phyloP scores from a whole-genome alignment of 2,888 invertebrate genomes.

The Stenichneumon culpator region DNA sequence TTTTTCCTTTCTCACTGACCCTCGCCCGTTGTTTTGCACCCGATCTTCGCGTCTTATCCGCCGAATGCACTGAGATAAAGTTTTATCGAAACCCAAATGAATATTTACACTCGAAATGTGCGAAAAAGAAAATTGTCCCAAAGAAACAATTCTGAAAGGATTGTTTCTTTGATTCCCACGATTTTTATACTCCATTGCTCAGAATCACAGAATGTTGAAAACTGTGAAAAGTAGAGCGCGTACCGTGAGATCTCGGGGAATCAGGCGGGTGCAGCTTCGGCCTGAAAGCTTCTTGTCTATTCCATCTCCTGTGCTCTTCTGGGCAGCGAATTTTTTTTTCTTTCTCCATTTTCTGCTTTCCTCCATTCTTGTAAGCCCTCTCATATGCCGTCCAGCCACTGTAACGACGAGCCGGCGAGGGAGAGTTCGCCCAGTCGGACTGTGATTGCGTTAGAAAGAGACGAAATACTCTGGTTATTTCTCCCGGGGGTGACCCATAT shows the following conservation, averaged over 20 bases:
- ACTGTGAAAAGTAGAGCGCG: not conserved
- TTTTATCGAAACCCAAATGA: too few relatives aligned
- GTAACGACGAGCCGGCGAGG: slow-evolving; percentile 20
- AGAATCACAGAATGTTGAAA: not conserved
- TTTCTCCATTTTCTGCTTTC: slow-evolving; percentile 1
- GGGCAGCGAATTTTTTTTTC: slow-evolving; percentile 16
- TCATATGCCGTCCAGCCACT: slow-evolving; percentile 35
- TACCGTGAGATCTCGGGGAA: not conserved
- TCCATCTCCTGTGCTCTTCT: slow-evolving; percentile 18
- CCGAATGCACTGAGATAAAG: too few relatives aligned
- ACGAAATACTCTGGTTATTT: slow-evolving; percentile 51
- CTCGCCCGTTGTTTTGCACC: not conserved
- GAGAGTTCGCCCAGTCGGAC: not conserved
- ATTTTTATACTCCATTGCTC: slow-evolving; percentile 15
- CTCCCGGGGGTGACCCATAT: slow-evolving; percentile 54
- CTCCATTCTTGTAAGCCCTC: slow-evolving; percentile 31
- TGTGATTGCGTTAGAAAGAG: slow-evolving; percentile 24
- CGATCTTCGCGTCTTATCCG: not conserved
- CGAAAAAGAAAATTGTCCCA: not conserved
- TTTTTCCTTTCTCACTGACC: slow-evolving; percentile 5
- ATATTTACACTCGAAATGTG: not conserved
- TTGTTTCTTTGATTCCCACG: not conserved
- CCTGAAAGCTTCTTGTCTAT: slow-evolving; percentile 53
- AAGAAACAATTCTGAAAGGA: not conserved
- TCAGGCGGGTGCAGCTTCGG: slow-evolving; percentile 20